These are phyloP conservation scores for Chydorus sphaericus DNA, from an alignment of 2,888 invertebrate species.

Conservation along the genomic window DNA sequence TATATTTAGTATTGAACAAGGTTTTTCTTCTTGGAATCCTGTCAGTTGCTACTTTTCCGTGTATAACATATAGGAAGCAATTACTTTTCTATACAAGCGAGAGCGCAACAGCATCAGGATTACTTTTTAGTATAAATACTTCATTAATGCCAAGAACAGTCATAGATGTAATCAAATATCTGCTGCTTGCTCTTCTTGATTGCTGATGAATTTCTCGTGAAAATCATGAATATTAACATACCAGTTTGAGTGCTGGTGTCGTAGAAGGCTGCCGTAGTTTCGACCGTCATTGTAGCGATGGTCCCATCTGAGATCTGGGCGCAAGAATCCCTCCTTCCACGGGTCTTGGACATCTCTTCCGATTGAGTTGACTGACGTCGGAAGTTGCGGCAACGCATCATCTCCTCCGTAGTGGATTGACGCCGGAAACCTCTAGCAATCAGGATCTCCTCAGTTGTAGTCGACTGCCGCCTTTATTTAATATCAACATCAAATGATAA, in stretches of 20 bases:
- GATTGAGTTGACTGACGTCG: conserved; percentile 80
- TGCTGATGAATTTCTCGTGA: too few species aligned
- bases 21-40: too few species aligned
- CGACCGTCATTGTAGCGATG: conserved; percentile 81
- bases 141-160: too few species aligned
- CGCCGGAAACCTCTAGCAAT: conserved; percentile 78
- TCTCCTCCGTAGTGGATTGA: conserved; percentile 82
- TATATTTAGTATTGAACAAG: too few species aligned
- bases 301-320: conserved; percentile 85
- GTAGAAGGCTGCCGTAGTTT: conserved; percentile 81
- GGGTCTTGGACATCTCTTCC: conserved; percentile 45
- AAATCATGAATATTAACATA: conserved; percentile 41
- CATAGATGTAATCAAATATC: too few species aligned
- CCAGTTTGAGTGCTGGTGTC: conserved; percentile 87
- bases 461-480: conserved; percentile 61
- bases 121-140: too few species aligned
- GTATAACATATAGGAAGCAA: too few species aligned
- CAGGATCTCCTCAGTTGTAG: conserved; percentile 69
- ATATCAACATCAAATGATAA: too few species aligned
- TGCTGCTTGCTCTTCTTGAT: too few species aligned
- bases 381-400: conserved; percentile 81
- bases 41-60: too few species aligned
- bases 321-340: conserved; percentile 66
- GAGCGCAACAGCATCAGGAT: too few species aligned
- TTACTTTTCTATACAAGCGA: too few species aligned